These are phyloP conservation scores for Octodonta nipae DNA, from an alignment of 2,888 invertebrate species.

Conservation along the genomic window DNA sequence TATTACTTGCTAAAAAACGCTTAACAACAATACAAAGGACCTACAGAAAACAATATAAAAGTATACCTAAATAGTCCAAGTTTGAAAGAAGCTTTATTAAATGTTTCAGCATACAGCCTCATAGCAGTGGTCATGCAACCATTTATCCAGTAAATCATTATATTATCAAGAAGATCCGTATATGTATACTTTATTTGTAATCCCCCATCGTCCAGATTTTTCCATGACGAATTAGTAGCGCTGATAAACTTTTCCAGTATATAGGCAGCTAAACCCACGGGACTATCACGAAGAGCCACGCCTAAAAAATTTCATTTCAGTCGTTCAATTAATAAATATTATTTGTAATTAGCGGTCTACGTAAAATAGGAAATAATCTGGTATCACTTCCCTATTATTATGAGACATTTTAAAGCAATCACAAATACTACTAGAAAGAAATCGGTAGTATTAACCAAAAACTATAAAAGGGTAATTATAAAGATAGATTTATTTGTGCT, in stretches of 20 bases:
- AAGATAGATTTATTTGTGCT: no score
- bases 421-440: no score
- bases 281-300: slow-evolving; percentile 57
- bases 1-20: no score
- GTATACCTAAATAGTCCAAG: slow-evolving; percentile 8
- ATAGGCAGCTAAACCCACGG: slow-evolving; percentile 76
- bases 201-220: slow-evolving; percentile 48
- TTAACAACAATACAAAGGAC: no score
- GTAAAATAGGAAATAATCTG: no score
- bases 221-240: slow-evolving; percentile 49
- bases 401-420: no score
- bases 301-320: slow-evolving; percentile 45
- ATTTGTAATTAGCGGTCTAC: no score
- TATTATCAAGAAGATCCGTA: slow-evolving; percentile 61
- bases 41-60: no score
- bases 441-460: no score
- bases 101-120: slow-evolving; percentile 58
- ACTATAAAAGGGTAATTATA: no score
- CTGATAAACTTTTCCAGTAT: slow-evolving; percentile 79
- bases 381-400: no score
- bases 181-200: slow-evolving; percentile 50
- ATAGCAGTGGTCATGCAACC: slow-evolving; percentile 60
- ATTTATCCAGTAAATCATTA: slow-evolving; percentile 73
- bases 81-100: slow-evolving; percentile 22
- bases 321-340: no score